Evolutionary conservation across 2,113 vertebrate genomes (phyloP), one percentile per base, ranked within the genome.

Genomic region (Galemys pyrenaicus): DNA sequence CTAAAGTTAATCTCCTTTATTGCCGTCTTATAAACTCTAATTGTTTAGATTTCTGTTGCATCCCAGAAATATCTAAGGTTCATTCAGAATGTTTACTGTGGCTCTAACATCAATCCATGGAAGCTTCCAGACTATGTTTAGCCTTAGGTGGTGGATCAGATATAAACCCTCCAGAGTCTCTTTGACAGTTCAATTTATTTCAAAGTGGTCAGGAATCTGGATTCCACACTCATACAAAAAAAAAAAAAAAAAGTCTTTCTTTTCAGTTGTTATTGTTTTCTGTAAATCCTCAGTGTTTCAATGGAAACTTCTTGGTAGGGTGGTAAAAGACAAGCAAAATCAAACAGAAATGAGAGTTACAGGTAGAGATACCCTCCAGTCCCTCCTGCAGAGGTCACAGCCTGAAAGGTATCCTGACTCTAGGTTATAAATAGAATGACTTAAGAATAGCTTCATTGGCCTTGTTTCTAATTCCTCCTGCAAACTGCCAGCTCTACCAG

Each of bases 151-250:
- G 7, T 64, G 3, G 65, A 64, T 86, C 56, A 95, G 30, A 49
- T 74, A 44, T 37, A 94, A 94, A 79, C 8, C 30, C 86, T 60
- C 41, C 17, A 35, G 32, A 64, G 9, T 13, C 39, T 78, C 65
- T 60, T 79, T 54, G 60, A 82, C 16, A 89, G 30, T 83, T 95
- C 44, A 64, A 70, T 89, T 96, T 83, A 95, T 86, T 77, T 92
- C 39, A 87, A 75, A 95, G 5, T 26, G 0, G 7, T 89, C 51
- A 92, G 41, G 6, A 86, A 95, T 80, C 71, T 94, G 44, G 79
- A 60, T 65, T 5, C 12, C 9, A 49, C 10, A 84, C 37, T 74
- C 44, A 80, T 19, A 88, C 32, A 83, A 60, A 49, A 49, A 88
- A n/a, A n/a, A n/a, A 88, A 28, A 83, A 60, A 49, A 49, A 17